Evolutionary conservation across 2,888 invertebrate species (phyloP).

Genomic region (Ochropacha duplaris): DNA sequence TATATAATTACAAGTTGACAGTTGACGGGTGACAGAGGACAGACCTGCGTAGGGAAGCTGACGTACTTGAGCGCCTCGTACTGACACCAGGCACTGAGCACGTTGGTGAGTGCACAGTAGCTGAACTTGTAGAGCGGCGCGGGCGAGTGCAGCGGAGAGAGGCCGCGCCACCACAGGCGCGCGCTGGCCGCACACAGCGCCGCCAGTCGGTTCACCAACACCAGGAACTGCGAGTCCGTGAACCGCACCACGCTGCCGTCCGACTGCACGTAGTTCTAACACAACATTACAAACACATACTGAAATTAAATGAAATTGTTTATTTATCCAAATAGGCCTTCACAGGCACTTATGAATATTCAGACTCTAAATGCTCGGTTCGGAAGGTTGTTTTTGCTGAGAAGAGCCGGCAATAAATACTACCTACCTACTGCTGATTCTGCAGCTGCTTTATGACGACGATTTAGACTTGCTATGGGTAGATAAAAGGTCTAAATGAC

Average conservation of each 20-base stretch:
- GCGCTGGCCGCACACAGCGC: conserved; percentile 86
- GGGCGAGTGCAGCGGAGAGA: conserved; percentile 87
- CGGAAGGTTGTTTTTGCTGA: no score
- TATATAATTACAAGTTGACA: no score
- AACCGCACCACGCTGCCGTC: conserved; percentile 87
- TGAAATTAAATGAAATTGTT: no score
- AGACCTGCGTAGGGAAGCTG: conserved; percentile 97
- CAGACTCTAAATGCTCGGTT: no score
- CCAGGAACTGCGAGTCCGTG: conserved; percentile 97
- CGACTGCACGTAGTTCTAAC: conserved; percentile 85
- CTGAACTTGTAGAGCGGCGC: conserved; percentile 97
- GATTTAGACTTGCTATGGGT: no score
- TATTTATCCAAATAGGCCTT: no score
- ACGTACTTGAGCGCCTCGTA: conserved; percentile 99
- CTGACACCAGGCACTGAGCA: conserved; percentile 99
- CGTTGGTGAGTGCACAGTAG: conserved; percentile 97
- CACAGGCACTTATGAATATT: no score
- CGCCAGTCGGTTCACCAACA: conserved; percentile 96
- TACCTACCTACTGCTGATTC: no score
- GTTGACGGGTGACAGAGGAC: no score
- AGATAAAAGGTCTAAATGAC: no score
- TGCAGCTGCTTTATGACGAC: not conserved
- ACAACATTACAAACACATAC: conserved; percentile 9
- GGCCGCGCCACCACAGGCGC: conserved; percentile 72
- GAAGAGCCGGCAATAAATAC: no score